A percentile compares a stretch with the other conserved stretches of the same genome.
These are phyloP conservation scores for Cyaniris semiargus DNA, from an alignment of 2,888 invertebrate genomes.

Conservation along the genomic window DNA sequence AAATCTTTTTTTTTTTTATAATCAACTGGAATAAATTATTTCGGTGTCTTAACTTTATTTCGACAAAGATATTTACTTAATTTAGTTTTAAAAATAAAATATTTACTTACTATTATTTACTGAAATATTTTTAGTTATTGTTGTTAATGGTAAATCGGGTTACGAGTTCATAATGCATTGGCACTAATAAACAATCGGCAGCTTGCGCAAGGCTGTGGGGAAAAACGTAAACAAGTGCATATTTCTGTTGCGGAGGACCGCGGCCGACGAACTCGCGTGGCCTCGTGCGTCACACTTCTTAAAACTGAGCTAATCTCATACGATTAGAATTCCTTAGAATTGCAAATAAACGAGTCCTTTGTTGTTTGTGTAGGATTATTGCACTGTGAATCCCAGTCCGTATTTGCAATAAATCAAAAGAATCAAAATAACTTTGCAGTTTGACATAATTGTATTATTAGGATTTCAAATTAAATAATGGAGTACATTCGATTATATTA, in stretches of 20 bases:
- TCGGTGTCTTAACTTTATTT: too few relatives aligned
- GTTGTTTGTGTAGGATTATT: not conserved
- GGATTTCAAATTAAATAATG: too few relatives aligned
- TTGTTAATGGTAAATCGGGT: slow-evolving; percentile 6
- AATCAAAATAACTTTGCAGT: not conserved
- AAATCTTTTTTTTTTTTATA: too few relatives aligned
- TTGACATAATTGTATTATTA: too few relatives aligned
- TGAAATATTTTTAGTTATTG: not conserved
- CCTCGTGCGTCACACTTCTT: slow-evolving; percentile 48
- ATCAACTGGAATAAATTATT: too few relatives aligned
- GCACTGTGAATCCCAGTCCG: not conserved
- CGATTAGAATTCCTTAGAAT: not conserved
- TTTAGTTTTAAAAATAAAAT: not conserved
- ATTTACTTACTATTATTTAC: not conserved
- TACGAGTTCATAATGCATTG: slow-evolving; percentile 38
- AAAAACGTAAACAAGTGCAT: slow-evolving; percentile 59
- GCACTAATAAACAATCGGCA: slow-evolving; percentile 42
- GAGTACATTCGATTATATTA: too few relatives aligned
- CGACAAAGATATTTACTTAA: too few relatives aligned
- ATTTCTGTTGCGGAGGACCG: slow-evolving; percentile 49
- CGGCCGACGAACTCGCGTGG: slow-evolving; percentile 72
- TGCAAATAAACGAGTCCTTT: slow-evolving; percentile 12
- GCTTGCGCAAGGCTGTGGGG: slow-evolving; percentile 50
- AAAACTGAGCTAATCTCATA: slow-evolving; percentile 33
- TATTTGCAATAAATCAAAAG: not conserved